Evolutionary conservation across 2,113 vertebrate species (phyloP), one percentile per base, ranked within the genome.

Genomic region (Jacana jacana): DNA sequence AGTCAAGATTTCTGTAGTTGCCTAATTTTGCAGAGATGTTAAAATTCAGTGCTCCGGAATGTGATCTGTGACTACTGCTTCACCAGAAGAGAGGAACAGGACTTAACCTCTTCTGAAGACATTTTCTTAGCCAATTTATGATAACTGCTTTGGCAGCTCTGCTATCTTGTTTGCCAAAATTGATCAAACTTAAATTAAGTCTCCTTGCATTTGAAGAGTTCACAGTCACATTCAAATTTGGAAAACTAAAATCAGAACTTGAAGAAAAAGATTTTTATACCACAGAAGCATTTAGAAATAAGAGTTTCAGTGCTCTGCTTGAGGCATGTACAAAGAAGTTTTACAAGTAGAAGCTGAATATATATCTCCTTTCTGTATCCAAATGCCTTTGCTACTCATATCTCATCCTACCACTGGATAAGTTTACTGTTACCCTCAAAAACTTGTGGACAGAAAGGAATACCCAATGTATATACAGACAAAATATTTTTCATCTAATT

Each of bases 101-200:
- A 82, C 39, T 85, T 96, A 89, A 93, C 87, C 93, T 93, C 83
- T 77, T 78, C 66, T 65, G 68, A 79, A 89, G 35, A 89, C 13
- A 54, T 71, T 86, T 91, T 94, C 78, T 92, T 81, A 95, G 87
- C 90, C 89, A 97, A 93, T 85, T 96, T 88, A 70, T 2, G 4
- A 55, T 66, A 42, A 90, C 40, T 92, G 49, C 61, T 93, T 86
- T 92, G 89, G 81, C 89, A 95, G 78, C 17, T 68, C 76, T 68
- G 35, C 66, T 85, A 81, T 37, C 68, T 78, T 81, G 58, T 96
- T 92, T 89, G 87, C 88, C 93, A 96, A 93, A 96, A 93, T 73
- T 86, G 93, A 96, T 94, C 86, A 90, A 80, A 89, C 58, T 81
- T 91, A 83, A 64, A 2, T 86, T 86, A 66, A 81, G 30, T 89